These are phyloP conservation scores for Nycticorax nycticorax DNA, from an alignment of 2,113 vertebrate species.

Conservation along the genomic window DNA sequence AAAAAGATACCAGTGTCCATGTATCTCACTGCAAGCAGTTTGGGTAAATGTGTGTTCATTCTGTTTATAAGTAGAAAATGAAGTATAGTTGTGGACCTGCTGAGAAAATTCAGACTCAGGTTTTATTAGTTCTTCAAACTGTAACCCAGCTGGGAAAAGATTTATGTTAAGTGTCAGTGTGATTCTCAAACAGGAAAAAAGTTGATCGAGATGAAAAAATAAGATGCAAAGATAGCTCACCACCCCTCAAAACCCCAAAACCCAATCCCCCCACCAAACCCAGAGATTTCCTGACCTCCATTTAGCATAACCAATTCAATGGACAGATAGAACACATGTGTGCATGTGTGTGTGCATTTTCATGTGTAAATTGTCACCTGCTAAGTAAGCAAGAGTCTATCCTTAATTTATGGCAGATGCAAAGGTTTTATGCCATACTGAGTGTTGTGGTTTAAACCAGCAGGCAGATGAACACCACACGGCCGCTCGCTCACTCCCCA, in stretches of 20 bases:
- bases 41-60: background rate
- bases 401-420: background rate
- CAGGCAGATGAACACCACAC: no score
- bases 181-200: conserved; percentile 4
- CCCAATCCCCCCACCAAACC: background rate
- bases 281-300: background rate
- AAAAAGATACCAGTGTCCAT: background rate
- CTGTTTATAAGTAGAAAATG: background rate
- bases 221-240: background rate
- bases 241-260: background rate
- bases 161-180: background rate
- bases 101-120: background rate
- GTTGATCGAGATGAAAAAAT: background rate
- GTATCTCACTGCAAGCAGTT: background rate
- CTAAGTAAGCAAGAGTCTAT: background rate
- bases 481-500: no score
- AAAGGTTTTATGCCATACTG: background rate
- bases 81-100: background rate
- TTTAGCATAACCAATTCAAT: background rate
- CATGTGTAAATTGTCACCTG: background rate
- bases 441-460: no score
- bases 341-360: background rate
- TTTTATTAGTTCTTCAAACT: conserved; percentile 27
- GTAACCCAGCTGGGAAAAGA: background rate
- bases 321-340: background rate